Evolutionary conservation across 2,888 invertebrate species (phyloP), one percentile per base, ranked within the genome.

Genomic region (Patella pellucida): DNA sequence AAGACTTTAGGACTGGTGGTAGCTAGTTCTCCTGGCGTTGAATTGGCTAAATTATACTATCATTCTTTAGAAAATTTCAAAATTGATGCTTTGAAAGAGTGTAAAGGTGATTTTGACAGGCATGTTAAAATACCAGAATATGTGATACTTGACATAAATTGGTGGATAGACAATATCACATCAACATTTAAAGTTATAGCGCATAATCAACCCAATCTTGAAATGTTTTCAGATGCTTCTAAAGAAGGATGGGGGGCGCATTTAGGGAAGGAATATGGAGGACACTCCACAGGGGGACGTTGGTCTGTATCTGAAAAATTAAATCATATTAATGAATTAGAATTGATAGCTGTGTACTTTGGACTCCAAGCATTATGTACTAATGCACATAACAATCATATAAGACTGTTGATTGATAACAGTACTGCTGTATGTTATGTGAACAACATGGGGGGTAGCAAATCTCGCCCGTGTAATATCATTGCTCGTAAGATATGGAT

Each of bases 341-440:
- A 54, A 54, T n/a, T 54, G 15, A 54, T 16, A n/a, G 54, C 54
- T 54, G 54, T n/a, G n/a, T 54, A 54, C n/a, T n/a, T 54, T n/a
- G 54, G 54, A 16, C n/a, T 54, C 3, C 15, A 54, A n/a, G 15
- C 54, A 54, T 54, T 16, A 54, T 54, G 54, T 54, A 16, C 54
- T 54, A n/a, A 54, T n/a, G n/a, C 16, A n/a, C 3, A 4, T n/a
- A 54, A 54, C n/a, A 16, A 16, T 54, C 80, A 78, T 73, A 67
- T 80, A 3, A 51, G 72, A 52, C 14, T 78, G 12, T n/a, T 70
- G 16, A 68, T 73, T 51, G 80, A 80, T 56, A 76, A 76, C 51
- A 72, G 75, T 11, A 76, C 76, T n/a, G 76, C 78, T n/a, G 73
- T 80, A 14, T 23, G 19, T 67, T 80, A 77, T 67, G 27, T 78